A percentile compares a stretch with the other conserved stretches of the same genome.
Conservation (phyloP, 2,888 invertebrate genomes). For the Ormyrus nitidulus region DNA sequence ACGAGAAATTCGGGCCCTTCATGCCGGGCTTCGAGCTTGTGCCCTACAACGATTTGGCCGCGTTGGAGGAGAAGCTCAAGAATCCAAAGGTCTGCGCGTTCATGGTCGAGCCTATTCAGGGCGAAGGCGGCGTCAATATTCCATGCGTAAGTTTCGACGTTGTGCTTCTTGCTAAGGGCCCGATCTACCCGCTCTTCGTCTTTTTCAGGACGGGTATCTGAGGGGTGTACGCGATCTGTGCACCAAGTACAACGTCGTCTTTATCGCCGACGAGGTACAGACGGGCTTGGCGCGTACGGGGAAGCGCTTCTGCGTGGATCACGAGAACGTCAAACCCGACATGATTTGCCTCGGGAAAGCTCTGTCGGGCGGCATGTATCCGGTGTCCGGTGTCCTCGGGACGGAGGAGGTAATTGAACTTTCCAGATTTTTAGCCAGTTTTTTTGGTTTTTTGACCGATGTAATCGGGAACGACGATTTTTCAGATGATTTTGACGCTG, state of each 20-base stretch:
- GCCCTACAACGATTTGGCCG: conserved; percentile 84
- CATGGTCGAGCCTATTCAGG: conserved; percentile 93
- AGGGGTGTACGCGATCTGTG: conserved; percentile 84
- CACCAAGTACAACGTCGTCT: conserved; percentile 86
- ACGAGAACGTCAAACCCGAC: conserved; percentile 86
- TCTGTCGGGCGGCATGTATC: conserved; percentile 88
- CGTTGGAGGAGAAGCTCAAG: conserved; percentile 79
- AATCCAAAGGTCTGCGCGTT: conserved; percentile 86
- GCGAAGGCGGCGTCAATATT: conserved; percentile 89
- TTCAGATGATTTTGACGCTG: conserved; percentile 68
- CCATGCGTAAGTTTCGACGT: conserved; percentile 75
- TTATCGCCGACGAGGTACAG: conserved; percentile 91
- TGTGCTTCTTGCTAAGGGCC: not conserved
- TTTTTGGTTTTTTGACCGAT: not conserved
- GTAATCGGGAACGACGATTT: not conserved
- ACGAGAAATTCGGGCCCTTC: conserved; percentile 85
- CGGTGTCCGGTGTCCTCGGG: conserved; percentile 83
- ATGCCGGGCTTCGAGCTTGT: conserved; percentile 87
- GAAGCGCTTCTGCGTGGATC: conserved; percentile 83
- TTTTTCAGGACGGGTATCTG: conserved; percentile 81
- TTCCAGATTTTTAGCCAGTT: not conserved
- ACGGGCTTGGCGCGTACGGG: conserved; percentile 91
- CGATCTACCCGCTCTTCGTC: not conserved
- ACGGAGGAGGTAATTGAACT: conserved; percentile 81
- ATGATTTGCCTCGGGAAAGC: conserved; percentile 88